Evolutionary conservation across 2,797 vertebrate species (phyloP).

Genomic region (Lagocephalus sceleratus): DNA sequence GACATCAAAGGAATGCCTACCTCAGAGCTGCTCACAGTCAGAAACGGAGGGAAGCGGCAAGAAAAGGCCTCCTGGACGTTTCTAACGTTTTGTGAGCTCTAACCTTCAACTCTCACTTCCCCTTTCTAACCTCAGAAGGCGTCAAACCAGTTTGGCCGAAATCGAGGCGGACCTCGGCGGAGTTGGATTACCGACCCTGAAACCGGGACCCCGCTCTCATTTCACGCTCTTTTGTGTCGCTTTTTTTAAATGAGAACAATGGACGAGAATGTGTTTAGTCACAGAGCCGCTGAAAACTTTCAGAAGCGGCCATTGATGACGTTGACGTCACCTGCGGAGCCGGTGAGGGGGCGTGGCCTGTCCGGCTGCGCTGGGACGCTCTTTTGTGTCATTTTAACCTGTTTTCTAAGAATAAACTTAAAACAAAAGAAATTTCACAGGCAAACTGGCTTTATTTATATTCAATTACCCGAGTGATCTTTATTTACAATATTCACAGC

Average conservation of each 20-base stretch:
- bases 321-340: background rate
- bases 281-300: background rate
- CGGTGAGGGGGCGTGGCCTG: slow-evolving; percentile 10
- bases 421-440: too few species aligned
- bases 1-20: slow-evolving; percentile 26
- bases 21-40: slow-evolving; percentile 10
- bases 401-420: too few species aligned
- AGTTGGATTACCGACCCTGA: background rate
- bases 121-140: background rate
- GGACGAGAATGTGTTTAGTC: too few species aligned
- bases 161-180: background rate
- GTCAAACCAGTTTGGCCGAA: slow-evolving; percentile 13
- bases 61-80: background rate
- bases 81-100: background rate
- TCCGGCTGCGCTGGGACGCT: too few species aligned
- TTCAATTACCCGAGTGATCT: background rate
- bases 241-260: too few species aligned
- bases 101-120: slow-evolving; percentile 15
- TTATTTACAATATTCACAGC: too few species aligned
- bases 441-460: slow-evolving; percentile 27
- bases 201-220: background rate
- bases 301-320: background rate
- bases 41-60: background rate
- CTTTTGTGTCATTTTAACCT: too few species aligned
- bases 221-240: slow-evolving; percentile 4